Conservation (phyloP, 1,140 invertebrate species). For the Drosophila biarmipes region DNA sequence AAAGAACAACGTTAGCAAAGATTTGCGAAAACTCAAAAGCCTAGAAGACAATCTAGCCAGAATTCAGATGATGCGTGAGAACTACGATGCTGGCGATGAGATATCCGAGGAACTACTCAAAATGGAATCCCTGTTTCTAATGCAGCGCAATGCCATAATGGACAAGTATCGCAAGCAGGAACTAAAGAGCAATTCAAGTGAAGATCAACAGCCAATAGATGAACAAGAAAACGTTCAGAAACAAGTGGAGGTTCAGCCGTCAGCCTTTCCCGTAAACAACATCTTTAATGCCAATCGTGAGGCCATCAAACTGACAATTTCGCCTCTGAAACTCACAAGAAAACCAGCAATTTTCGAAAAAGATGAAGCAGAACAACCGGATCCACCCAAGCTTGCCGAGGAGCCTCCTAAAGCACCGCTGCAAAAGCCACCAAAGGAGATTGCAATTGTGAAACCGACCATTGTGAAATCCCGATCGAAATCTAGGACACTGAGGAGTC, state of each 20-base stretch:
- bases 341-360: constrained; percentile 75
- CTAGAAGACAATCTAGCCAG: constrained; percentile 74
- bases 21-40: constrained; percentile 73
- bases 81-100: constrained; percentile 76
- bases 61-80: constrained; percentile 81
- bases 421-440: constrained; percentile 49
- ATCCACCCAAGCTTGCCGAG: constrained; percentile 11
- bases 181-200: constrained; percentile 34
- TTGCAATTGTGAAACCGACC: constrained; percentile 81
- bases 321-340: constrained; percentile 69
- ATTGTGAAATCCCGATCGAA: constrained; percentile 65
- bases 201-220: constrained; percentile 22
- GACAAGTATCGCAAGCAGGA: constrained; percentile 75
- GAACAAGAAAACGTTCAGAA: constrained; percentile 2
- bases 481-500: constrained; percentile 27
- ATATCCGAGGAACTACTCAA: constrained; percentile 76
- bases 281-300: constrained; percentile 81
- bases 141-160: constrained; percentile 78
- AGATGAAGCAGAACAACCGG: constrained; percentile 49
- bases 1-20: constrained; percentile 70
- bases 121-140: constrained; percentile 77
- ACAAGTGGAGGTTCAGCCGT: not conserved
- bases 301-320: constrained; percentile 77
- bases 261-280: constrained; percentile 58
- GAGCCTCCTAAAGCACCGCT: constrained; percentile 28